Percentiles rank a stretch among this genome's conserved stretches.
These are phyloP conservation scores for Chrysochloris asiatica DNA, from an alignment of 2,113 vertebrate genomes.

Conservation along the genomic window DNA sequence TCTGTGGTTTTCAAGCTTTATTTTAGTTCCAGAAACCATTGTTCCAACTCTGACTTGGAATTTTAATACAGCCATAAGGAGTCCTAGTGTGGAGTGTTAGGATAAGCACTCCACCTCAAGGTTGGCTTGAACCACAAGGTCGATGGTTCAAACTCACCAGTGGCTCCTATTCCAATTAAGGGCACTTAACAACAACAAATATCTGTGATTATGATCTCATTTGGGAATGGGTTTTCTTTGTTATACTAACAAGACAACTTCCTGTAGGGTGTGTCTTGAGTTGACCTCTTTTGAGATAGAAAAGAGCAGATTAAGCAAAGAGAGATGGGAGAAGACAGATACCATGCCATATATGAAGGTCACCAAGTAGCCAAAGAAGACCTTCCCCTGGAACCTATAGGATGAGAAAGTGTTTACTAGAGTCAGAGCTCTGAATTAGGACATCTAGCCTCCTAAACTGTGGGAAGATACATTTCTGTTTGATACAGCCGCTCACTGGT, in stretches of 20 bases:
- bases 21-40: constrained; percentile 32
- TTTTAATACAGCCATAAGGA: not conserved
- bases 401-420: not conserved
- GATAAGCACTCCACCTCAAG: too few relatives aligned
- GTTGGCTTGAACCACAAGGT: too few relatives aligned
- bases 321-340: not conserved
- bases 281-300: not conserved
- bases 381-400: not conserved
- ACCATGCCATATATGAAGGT: not conserved
- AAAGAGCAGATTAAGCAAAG: not conserved
- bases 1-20: not conserved
- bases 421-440: too few relatives aligned
- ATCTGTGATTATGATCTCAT: not conserved
- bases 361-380: not conserved
- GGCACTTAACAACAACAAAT: too few relatives aligned
- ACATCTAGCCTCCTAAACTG: not conserved
- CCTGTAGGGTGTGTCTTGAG: not conserved
- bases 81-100: too few relatives aligned
- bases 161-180: too few relatives aligned
- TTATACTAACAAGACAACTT: not conserved
- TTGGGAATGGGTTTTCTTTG: not conserved
- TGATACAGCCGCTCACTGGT: not conserved
- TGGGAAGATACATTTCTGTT: not conserved
- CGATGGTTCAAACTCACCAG: too few relatives aligned
- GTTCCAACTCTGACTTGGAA: not conserved